Evolutionary conservation across 2,797 vertebrate species (phyloP).

Genomic region (Neomorphus geoffroyi): DNA sequence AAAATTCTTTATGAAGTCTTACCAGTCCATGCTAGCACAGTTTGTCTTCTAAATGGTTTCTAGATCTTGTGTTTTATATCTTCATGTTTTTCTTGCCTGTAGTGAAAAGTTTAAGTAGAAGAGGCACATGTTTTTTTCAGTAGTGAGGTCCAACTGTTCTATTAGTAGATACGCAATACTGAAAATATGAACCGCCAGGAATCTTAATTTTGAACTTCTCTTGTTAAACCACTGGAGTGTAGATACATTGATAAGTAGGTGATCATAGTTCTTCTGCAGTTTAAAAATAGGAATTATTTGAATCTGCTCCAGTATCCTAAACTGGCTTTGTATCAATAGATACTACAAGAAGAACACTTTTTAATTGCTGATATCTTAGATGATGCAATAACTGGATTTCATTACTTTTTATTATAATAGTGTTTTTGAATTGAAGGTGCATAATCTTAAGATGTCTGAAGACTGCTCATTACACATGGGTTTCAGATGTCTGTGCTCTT

Average conservation of each 20-base stretch:
- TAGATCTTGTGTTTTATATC: not conserved
- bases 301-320: slow-evolving; percentile 11
- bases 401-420: not conserved
- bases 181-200: not conserved
- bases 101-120: not conserved
- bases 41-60: not conserved
- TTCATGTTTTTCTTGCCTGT: not conserved
- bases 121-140: not conserved
- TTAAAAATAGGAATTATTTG: slow-evolving; percentile 57
- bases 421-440: slow-evolving; percentile 7
- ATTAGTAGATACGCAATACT: not conserved
- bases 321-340: not conserved
- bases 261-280: not conserved
- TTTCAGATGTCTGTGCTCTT: not conserved
- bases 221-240: not conserved
- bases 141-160: not conserved
- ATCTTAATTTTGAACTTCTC: not conserved
- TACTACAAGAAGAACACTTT: not conserved
- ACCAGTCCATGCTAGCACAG: not conserved
- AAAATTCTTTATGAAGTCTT: not conserved
- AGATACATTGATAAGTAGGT: not conserved
- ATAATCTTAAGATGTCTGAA: not conserved
- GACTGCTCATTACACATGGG: not conserved
- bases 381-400: slow-evolving; percentile 55
- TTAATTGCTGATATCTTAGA: slow-evolving; percentile 8